These are phyloP conservation scores for Crossaster papposus DNA, from an alignment of 53 echinoderm and acorn worm genomes.

Conservation along the genomic window DNA sequence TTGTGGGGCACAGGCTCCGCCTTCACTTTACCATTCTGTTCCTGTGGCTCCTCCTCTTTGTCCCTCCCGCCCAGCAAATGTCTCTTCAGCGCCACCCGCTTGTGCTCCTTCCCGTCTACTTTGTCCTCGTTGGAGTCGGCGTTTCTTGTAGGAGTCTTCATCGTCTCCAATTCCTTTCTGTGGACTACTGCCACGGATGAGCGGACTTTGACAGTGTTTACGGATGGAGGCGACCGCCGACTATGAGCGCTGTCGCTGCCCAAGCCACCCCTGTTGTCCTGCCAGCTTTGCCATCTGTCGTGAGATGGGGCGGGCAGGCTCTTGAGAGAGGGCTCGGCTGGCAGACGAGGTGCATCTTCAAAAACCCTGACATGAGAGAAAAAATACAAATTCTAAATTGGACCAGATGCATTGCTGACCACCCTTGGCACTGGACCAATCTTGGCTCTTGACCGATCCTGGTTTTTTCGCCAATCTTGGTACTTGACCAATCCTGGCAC, in stretches of 20 bases:
- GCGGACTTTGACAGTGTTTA: constrained; percentile 42
- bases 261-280: constrained; percentile 26
- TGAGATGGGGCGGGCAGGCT: constrained; percentile 33
- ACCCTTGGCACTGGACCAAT: not conserved
- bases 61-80: constrained; percentile 13
- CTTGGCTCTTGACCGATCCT: not conserved
- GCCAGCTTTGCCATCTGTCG: not conserved
- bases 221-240: not conserved
- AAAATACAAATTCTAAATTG: not conserved
- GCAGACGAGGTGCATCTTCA: constrained; percentile 82
- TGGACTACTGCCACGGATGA: constrained; percentile 31
- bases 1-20: constrained; percentile 63
- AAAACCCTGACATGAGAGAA: constrained; percentile 66
- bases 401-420: not conserved
- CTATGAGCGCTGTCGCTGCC: constrained; percentile 23
- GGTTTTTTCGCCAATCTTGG: not conserved
- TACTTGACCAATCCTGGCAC: too few relatives aligned
- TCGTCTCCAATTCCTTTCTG: not conserved
- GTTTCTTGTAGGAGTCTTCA: constrained; percentile 25
- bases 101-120: constrained; percentile 14
- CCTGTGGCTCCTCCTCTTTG: constrained; percentile 13
- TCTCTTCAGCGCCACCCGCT: constrained; percentile 38
- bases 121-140: not conserved
- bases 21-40: constrained; percentile 2
- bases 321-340: constrained; percentile 42